Conservation (phyloP, 2,113 vertebrate species). For the Phoenicopterus ruber region DNA sequence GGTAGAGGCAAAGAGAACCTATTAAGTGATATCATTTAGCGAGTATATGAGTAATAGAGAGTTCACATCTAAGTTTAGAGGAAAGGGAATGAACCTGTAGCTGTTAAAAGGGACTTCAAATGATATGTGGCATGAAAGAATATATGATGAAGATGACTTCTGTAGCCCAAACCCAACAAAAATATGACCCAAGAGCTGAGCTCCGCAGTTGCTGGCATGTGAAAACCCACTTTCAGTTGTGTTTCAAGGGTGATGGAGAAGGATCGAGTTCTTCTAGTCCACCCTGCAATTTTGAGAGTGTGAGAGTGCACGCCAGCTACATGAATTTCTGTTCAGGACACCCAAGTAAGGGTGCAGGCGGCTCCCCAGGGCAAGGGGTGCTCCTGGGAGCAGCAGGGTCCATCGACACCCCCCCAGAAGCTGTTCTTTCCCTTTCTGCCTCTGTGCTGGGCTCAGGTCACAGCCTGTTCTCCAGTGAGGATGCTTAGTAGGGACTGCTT, state of each 20-base stretch:
- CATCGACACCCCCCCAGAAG: rapidly evolving
- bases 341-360: not conserved
- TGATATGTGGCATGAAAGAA: not conserved
- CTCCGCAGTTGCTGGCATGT: not conserved
- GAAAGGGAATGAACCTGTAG: not conserved
- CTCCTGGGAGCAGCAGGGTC: not conserved
- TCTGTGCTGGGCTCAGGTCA: not conserved
- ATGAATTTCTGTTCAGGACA: not conserved
- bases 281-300: not conserved
- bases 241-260: not conserved
- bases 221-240: not conserved
- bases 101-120: not conserved
- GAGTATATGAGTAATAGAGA: not conserved
- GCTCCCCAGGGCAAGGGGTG: not conserved
- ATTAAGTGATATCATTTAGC: conserved; percentile 48
- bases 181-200: not conserved
- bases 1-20: conserved; percentile 31
- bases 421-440: not conserved
- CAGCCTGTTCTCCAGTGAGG: not conserved
- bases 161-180: not conserved
- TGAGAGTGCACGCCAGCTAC: not conserved
- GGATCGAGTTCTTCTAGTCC: not conserved
- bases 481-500: not conserved
- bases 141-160: not conserved
- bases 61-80: conserved; percentile 12